Evolutionary conservation across 1,140 invertebrate species (phyloP).

Genomic region (Lordiphosa mommai): DNA sequence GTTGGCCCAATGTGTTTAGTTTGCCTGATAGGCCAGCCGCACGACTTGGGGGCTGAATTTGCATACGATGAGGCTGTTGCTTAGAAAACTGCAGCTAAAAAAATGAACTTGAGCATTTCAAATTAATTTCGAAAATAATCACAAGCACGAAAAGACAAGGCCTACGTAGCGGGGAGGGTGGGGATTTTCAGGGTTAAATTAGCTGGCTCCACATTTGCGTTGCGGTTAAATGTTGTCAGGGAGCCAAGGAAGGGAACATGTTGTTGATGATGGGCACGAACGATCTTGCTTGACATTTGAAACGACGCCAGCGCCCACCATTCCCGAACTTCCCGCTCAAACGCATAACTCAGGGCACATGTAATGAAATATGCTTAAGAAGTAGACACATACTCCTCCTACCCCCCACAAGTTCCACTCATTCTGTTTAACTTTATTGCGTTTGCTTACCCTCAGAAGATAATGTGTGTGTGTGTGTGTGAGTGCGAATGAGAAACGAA

Average conservation of each 20-base stretch:
- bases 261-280: slow-evolving; percentile 44
- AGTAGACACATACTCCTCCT: slow-evolving; percentile 14
- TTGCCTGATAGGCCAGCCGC: slow-evolving; percentile 52
- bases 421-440: slow-evolving; percentile 44
- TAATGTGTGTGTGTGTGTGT: too few species aligned
- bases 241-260: slow-evolving; percentile 3
- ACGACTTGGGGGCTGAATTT: slow-evolving; percentile 45
- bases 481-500: neutral
- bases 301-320: slow-evolving; percentile 6
- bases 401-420: slow-evolving; percentile 14
- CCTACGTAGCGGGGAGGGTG: neutral
- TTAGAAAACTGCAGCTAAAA: slow-evolving; percentile 29
- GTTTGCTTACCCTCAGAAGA: neutral
- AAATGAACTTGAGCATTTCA: slow-evolving; percentile 34
- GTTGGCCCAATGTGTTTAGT: slow-evolving; percentile 57
- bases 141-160: slow-evolving; percentile 33
- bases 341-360: slow-evolving; percentile 21
- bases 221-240: slow-evolving; percentile 67
- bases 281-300: slow-evolving; percentile 68
- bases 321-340: neutral
- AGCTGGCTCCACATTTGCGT: slow-evolving; percentile 50
- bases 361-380: slow-evolving; percentile 74
- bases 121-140: slow-evolving; percentile 76
- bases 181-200: slow-evolving; percentile 64
- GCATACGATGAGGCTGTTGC: slow-evolving; percentile 38